These are phyloP conservation scores for Borostomias antarcticus DNA, from an alignment of 2,797 vertebrate genomes.

Conservation along the genomic window DNA sequence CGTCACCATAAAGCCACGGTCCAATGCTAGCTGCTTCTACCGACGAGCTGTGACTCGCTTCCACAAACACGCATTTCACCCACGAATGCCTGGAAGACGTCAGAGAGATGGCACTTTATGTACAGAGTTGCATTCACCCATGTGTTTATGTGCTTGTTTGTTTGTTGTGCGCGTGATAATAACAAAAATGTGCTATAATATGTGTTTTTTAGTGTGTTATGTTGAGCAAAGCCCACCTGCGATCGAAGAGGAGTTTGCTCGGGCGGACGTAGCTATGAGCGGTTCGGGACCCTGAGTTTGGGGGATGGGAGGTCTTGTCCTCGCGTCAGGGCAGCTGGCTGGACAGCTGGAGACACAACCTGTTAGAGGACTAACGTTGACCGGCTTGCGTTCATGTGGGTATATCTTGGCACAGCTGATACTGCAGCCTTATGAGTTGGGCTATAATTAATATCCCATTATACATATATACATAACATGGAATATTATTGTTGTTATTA, in stretches of 20 bases:
- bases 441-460: too few relatives aligned
- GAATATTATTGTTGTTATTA: constrained; percentile 29
- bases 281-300: constrained; percentile 75
- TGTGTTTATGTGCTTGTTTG: constrained; percentile 24
- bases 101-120: constrained; percentile 64
- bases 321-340: constrained; percentile 42
- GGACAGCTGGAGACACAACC: constrained; percentile 59
- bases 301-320: constrained; percentile 57
- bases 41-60: constrained; percentile 41
- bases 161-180: constrained; percentile 16
- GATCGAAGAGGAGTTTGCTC: constrained; percentile 51
- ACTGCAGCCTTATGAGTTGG: too few relatives aligned
- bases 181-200: constrained; percentile 25
- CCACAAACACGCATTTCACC: constrained; percentile 47
- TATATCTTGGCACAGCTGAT: neutral
- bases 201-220: constrained; percentile 38
- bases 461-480: too few relatives aligned
- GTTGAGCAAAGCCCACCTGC: constrained; percentile 37
- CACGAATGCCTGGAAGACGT: constrained; percentile 73
- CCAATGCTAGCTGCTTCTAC: constrained; percentile 26
- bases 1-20: constrained; percentile 4
- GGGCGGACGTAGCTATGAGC: constrained; percentile 45
- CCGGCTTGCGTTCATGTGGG: neutral
- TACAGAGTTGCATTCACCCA: constrained; percentile 51
- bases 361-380: neutral